A percentile compares a stretch with the other conserved stretches of the same genome.
Conservation (phyloP, 2,797 vertebrate genomes). For the Staurois parvus region DNA sequence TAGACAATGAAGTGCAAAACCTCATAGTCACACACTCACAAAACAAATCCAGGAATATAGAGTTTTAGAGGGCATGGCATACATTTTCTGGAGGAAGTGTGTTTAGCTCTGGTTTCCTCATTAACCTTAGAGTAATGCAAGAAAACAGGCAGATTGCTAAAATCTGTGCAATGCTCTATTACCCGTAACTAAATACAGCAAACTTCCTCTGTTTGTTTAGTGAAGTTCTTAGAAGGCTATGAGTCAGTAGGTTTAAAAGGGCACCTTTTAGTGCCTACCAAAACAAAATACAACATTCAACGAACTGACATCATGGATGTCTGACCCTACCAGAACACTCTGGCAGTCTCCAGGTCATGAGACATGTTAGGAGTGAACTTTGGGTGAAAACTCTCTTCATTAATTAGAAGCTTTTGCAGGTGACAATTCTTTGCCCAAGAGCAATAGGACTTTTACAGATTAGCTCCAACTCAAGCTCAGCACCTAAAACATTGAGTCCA, state of each 20-base stretch:
- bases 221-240: conserved; percentile 18
- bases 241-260: conserved; percentile 38
- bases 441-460: background rate
- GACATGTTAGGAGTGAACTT: background rate
- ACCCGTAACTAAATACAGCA: conserved; percentile 48
- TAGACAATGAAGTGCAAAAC: background rate
- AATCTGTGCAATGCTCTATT: conserved; percentile 46
- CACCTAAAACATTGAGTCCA: too few relatives aligned
- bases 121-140: conserved; percentile 41
- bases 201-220: conserved; percentile 45
- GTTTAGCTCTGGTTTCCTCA: conserved; percentile 38
- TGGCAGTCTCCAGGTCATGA: background rate
- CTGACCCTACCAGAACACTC: background rate
- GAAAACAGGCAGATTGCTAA: conserved; percentile 29
- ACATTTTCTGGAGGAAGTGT: conserved; percentile 15
- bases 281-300: conserved; percentile 8
- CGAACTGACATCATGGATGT: conserved; percentile 16
- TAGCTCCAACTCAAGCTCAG: background rate
- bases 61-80: background rate
- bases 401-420: background rate
- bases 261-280: conserved; percentile 30
- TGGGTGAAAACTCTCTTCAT: background rate
- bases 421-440: background rate
- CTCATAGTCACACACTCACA: background rate
- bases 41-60: background rate